These are phyloP conservation scores for Ranitomeya imitator DNA, from an alignment of 2,113 vertebrate genomes.

Conservation along the genomic window DNA sequence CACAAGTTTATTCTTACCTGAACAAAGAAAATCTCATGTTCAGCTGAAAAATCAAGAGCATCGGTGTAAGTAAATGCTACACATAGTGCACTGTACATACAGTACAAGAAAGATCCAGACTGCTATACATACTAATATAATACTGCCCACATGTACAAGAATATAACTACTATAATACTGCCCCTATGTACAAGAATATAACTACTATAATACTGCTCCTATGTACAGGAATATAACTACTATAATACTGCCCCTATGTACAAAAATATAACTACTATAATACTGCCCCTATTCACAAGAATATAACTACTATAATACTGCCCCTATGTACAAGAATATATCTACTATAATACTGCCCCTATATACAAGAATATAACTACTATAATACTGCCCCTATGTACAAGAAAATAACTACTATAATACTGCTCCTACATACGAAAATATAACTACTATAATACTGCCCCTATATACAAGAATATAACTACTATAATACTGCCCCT, in stretches of 20 bases:
- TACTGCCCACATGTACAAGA: not conserved
- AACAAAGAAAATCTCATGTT: not conserved
- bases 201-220: not conserved
- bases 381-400: not conserved
- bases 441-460: conserved; percentile 5
- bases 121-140: not conserved
- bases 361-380: not conserved
- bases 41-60: too few species aligned
- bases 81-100: too few species aligned
- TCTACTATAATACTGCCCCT: not conserved
- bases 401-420: not conserved
- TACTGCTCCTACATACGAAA: not conserved
- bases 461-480: too few species aligned
- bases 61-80: too few species aligned
- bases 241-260: not conserved
- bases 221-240: not conserved
- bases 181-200: not conserved
- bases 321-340: not conserved
- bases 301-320: conserved; percentile 9
- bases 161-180: conserved; percentile 2
- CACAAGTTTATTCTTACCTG: not conserved
- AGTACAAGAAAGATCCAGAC: too few species aligned
- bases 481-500: too few species aligned
- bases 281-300: not conserved
- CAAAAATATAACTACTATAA: not conserved